phyloP scores from a whole-genome alignment of 2,113 vertebrate genomes.

The Periophthalmus modestus region DNA sequence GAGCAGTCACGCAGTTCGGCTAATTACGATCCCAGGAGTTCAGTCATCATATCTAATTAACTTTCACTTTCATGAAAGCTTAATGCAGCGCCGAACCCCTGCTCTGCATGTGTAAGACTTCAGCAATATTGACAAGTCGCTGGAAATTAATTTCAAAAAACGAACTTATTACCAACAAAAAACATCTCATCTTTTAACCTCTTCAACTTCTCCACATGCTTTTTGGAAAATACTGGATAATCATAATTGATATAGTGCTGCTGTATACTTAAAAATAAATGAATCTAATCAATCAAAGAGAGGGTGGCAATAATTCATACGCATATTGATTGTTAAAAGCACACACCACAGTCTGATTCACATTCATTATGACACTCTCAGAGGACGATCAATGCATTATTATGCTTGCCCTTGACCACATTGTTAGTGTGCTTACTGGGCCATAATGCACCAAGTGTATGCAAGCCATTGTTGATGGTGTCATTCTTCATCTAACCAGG shows the following conservation, averaged over 20 bases:
- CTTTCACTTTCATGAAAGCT: slow-evolving; percentile 91
- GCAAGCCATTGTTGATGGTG: slow-evolving; percentile 8
- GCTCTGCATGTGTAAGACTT: slow-evolving; percentile 71
- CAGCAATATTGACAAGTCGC: slow-evolving; percentile 79
- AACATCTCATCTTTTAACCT: background rate
- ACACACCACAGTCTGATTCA: slow-evolving; percentile 58
- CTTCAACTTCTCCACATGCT: slow-evolving; percentile 11
- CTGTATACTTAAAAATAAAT: slow-evolving; percentile 60
- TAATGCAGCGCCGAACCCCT: slow-evolving; percentile 79
- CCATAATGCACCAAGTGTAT: slow-evolving; percentile 40
- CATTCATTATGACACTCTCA: slow-evolving; percentile 72
- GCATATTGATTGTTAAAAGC: slow-evolving; percentile 68
- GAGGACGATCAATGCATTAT: slow-evolving; percentile 72
- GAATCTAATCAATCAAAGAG: slow-evolving; percentile 65
- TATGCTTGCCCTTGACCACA: slow-evolving; percentile 62
- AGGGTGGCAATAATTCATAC: slow-evolving; percentile 50
- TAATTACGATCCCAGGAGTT: slow-evolving; percentile 91
- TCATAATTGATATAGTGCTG: slow-evolving; percentile 49
- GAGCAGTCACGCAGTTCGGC: slow-evolving; percentile 86
- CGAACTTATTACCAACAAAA: slow-evolving; percentile 10
- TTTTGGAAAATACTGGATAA: slow-evolving; percentile 38
- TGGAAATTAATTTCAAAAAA: slow-evolving; percentile 71
- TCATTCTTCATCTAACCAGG: slow-evolving; percentile 40
- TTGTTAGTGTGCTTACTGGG: slow-evolving; percentile 60
- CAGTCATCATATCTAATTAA: slow-evolving; percentile 93